Conservation (phyloP, 2,113 vertebrate genomes). For the Gnathonemus echidnorhynchus region DNA sequence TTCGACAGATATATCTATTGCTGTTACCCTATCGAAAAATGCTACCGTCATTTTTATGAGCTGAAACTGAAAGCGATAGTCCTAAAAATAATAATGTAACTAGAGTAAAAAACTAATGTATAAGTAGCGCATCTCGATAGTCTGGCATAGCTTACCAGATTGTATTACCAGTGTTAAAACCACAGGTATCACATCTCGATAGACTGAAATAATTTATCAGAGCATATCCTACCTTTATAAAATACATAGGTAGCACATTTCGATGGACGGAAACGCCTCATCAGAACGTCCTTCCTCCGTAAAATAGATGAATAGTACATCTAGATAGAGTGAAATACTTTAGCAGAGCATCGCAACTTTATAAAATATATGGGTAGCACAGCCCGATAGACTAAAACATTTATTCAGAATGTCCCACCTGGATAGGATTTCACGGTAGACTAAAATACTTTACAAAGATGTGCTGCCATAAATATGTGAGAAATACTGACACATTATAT, state of each 20-base stretch:
- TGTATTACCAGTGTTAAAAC: background rate
- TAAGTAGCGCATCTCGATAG: background rate
- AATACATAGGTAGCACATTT: background rate
- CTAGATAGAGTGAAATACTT: background rate
- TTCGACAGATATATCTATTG: background rate
- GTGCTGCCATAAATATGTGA: background rate
- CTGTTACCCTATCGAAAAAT: background rate
- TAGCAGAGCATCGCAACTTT: background rate
- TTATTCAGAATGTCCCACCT: background rate
- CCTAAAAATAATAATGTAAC: background rate
- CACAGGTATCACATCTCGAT: background rate
- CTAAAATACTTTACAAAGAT: background rate
- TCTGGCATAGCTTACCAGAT: background rate
- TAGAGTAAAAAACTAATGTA: background rate
- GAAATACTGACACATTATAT: background rate
- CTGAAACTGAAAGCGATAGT: background rate
- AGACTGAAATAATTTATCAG: background rate
- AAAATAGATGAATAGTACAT: background rate
- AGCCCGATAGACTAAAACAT: background rate
- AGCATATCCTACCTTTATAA: background rate
- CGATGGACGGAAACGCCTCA: background rate
- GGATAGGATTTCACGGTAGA: background rate
- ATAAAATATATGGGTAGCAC: background rate
- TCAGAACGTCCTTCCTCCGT: background rate
- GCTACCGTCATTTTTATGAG: background rate